phyloP scores from a whole-genome alignment of 2,888 invertebrate species.

The Tubulanus polymorphus region DNA sequence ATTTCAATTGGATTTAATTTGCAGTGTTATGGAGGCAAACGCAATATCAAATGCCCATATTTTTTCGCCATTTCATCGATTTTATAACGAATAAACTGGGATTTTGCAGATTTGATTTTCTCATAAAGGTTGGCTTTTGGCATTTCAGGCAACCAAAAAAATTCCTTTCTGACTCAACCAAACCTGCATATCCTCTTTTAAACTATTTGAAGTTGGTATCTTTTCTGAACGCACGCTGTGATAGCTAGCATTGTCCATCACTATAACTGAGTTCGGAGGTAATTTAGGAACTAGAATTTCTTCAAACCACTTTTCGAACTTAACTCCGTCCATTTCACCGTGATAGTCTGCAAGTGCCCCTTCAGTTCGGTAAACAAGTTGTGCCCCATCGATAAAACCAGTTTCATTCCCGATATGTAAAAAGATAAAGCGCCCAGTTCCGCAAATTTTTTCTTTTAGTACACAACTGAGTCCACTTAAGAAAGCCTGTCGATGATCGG shows the following conservation, averaged over 20 bases:
- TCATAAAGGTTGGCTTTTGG: not conserved
- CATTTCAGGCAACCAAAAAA: not conserved
- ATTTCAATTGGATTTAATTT: not conserved
- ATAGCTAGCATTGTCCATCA: not conserved
- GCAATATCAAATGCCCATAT: not conserved
- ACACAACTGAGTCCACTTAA: not conserved
- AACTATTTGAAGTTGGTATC: not conserved
- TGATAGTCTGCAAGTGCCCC: not conserved
- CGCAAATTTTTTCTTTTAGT: not conserved
- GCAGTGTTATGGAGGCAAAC: not conserved
- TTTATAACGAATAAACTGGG: not conserved
- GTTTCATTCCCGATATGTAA: not conserved
- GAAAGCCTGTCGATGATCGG: not conserved
- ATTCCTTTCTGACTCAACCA: not conserved
- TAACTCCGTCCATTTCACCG: not conserved
- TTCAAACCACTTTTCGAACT: not conserved
- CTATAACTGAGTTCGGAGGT: not conserved
- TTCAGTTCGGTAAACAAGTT: not conserved
- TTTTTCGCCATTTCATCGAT: not conserved
- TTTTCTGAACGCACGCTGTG: not conserved
- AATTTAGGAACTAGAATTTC: not conserved
- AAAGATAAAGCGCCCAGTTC: not conserved
- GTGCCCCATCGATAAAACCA: not conserved
- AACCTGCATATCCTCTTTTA: not conserved
- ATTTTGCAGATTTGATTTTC: not conserved